Evolutionary conservation across 2,797 vertebrate species (phyloP).

Genomic region (Chaetophractus vellerosus): DNA sequence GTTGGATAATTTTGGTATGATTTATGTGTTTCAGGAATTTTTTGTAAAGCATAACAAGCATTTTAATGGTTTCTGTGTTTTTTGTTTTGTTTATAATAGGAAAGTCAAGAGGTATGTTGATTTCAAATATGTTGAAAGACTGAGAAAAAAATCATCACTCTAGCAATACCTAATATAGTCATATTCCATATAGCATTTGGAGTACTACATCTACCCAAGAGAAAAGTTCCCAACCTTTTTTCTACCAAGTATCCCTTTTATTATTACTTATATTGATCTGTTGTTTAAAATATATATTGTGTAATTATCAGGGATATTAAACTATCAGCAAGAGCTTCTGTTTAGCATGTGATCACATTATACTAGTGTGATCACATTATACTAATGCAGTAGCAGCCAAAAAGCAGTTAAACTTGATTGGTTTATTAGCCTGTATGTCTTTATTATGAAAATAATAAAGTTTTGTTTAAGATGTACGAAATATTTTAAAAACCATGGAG

Average conservation of each 20-base stretch:
- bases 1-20: conserved; percentile 44
- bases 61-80: conserved; percentile 27
- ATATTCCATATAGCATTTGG: conserved; percentile 56
- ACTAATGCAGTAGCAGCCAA: background rate
- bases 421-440: background rate
- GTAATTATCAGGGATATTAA: background rate
- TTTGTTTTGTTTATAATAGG: conserved; percentile 87
- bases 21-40: conserved; percentile 60
- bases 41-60: conserved; percentile 56
- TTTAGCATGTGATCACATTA: background rate
- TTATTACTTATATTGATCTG: conserved; percentile 46
- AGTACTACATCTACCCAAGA: conserved; percentile 49
- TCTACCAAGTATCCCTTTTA: conserved; percentile 71
- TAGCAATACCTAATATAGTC: conserved; percentile 37
- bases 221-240: conserved; percentile 70
- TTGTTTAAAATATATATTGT: conserved; percentile 30
- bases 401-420: conserved; percentile 38
- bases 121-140: conserved; percentile 80
- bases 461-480: conserved; percentile 44
- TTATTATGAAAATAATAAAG: background rate
- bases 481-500: conserved; percentile 23
- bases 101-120: conserved; percentile 89
- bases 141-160: background rate
- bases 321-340: background rate
- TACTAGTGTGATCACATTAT: conserved; percentile 16